Evolutionary conservation across 2,888 invertebrate species (phyloP).

Genomic region (Epinotia bilunana): DNA sequence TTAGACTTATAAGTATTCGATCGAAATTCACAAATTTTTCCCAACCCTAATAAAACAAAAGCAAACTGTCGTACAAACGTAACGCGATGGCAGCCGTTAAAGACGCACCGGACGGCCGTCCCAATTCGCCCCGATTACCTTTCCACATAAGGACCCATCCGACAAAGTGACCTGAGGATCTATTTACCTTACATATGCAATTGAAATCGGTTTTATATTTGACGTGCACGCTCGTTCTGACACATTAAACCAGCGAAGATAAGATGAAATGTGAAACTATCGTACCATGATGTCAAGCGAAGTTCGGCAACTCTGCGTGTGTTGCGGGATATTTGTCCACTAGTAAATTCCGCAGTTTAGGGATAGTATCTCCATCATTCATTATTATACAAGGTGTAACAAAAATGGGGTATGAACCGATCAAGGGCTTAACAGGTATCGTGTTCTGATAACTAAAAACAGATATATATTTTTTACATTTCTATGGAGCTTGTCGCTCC

Average conservation of each 20-base stretch:
- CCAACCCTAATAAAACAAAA: constrained; percentile 24
- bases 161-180: constrained; percentile 59
- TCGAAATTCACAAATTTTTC: not conserved
- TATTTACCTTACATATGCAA: not conserved
- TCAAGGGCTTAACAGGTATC: no score
- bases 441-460: no score
- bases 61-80: constrained; percentile 23
- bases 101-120: constrained; percentile 19
- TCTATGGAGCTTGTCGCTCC: no score
- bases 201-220: not conserved
- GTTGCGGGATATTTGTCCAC: no score
- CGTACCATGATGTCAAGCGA: no score
- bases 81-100: constrained; percentile 15
- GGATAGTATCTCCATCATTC: no score
- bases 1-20: not conserved
- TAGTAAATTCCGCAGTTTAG: no score
- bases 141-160: constrained; percentile 52
- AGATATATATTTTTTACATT: no score
- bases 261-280: no score
- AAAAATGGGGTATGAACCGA: no score
- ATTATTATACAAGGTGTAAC: no score
- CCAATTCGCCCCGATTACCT: constrained; percentile 28
- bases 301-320: no score
- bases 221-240: not conserved
- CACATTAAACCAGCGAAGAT: not conserved